Base-by-base conservation (phyloP, 2,888 invertebrate species). In the Chymomyza caudatula region DNA sequence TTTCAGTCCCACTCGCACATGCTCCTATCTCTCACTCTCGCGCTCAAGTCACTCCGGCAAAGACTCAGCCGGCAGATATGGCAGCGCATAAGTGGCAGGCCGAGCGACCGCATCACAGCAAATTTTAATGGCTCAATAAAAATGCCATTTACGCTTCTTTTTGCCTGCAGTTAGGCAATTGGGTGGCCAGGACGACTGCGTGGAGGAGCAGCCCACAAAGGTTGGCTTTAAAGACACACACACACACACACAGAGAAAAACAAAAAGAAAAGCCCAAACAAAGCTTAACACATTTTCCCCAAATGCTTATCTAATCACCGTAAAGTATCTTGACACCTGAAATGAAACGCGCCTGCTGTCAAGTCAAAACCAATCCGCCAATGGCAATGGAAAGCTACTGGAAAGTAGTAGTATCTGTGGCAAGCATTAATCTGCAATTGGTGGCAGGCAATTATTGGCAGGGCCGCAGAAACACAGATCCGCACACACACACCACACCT, bases 81-180 rank as follows among this genome's bases (percentile, higher is more conserved):
- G 53, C 65, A 73, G 83, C 85, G 77, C 83, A 65, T 19, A 13
- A 51, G 17, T 43, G 56, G 57, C 57, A 47, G 15, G 13, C 23
- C 6, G n/a, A 25, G 53, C 23, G 23, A 53, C 23, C 70, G 67
- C 63, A 68, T 71, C 69, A 67, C 71, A 56, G 59, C 73, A 51
- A 84, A 79, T 85, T 88, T 90, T 89, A 88, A 89, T 89, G 86
- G 88, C 84, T 89, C 89, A 89, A 89, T 89, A 89, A 89, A 89
- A 89, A 88, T 79, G 85, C 86, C 89, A 89, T 89, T 89, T 89
- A 86, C 89, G 87, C 82, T 85, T 23, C 20, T 78, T 77, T 78
- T 20, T 69, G 76, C 74, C 73, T 76, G 68, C 72, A 74, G 73
- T 74, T 70, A 57, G 29, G 29, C 29, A 37, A 37, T 37, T 11